Base-by-base conservation (phyloP, 1,140 invertebrate genomes). In the Wiebesia pumilae region DNA sequence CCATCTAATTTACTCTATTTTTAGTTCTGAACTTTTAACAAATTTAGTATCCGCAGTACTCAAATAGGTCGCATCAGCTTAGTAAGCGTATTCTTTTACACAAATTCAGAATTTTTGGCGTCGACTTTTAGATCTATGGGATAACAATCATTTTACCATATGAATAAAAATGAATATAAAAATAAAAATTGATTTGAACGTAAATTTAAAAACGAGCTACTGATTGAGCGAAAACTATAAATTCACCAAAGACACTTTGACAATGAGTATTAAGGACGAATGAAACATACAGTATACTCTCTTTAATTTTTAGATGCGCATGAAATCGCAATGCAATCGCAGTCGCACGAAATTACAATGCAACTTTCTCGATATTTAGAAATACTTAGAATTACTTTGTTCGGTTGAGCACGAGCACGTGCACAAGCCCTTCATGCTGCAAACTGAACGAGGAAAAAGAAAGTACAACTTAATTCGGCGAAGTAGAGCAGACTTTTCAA, bases 381-480 rank as follows among this genome's bases (percentile, higher is more conserved):
- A 75, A 75, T 43, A 3, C 24, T 43, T 24, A 10, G 6, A 24
- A 4, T n/a, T n/a, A n/a, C n/a, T n/a, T 75, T n/a, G 38, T 24
- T n/a, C 30, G 43, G 19, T 27, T 75, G n/a, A n/a, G 1, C 38
- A 75, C 71, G 35, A 43, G 38, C 14, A 14, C 16, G 21, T 73
- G 16, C 35, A 35, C 69, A 6, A 40, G 35, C 33, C 24, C 40
- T 73, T 73, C 40, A 75, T 21, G 27, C 71, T n/a, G 40, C 6
- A 2, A 19, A n/a, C 0, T 6, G 16, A 47, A 51, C 38, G 65
- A 67, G n/a, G 38, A 27, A n/a, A 40, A 33, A 71, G 3, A 73
- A 73, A 6, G 43, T 51, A n/a, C 54, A 79, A 73, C 6, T 85
- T 71, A 54, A 62, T 85, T 47, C 30, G 77, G 40, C 9, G 2